phyloP scores from a whole-genome alignment of 1,140 invertebrate genomes.

The Brachionus koreanus region DNA sequence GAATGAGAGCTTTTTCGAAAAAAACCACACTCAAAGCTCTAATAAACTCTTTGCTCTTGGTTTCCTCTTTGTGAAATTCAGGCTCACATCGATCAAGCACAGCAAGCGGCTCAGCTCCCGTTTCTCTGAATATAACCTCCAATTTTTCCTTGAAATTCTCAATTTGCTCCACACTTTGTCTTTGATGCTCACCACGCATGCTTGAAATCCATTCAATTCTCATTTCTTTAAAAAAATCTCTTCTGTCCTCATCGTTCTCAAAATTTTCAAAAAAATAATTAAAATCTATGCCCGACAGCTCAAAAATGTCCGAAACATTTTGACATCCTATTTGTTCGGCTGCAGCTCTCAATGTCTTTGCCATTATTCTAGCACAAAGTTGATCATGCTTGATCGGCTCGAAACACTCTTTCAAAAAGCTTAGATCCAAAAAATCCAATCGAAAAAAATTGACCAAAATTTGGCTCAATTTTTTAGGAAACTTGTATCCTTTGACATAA shows the following conservation, averaged over 20 bases:
- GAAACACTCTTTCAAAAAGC: conserved; percentile 18
- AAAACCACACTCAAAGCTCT: background rate
- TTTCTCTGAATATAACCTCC: background rate
- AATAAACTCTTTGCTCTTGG: background rate
- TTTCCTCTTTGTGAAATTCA: conserved; percentile 15
- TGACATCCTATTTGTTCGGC: background rate
- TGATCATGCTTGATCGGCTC: conserved; percentile 29
- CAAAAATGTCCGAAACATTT: background rate
- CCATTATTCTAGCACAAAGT: conserved; percentile 15
- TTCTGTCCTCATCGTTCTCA: background rate
- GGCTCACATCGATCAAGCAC: background rate
- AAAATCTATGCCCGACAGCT: conserved; percentile 1
- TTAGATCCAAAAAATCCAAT: conserved; percentile 10
- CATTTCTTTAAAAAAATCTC: conserved; percentile 13
- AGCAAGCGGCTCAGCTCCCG: background rate
- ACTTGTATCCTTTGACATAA: background rate
- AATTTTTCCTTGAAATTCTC: background rate
- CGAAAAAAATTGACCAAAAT: conserved; percentile 32
- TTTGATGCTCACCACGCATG: background rate
- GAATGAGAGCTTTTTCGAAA: background rate
- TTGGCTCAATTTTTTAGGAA: conserved; percentile 23
- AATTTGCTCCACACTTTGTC: background rate
- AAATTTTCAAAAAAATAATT: conserved; percentile 29
- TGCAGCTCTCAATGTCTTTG: background rate
- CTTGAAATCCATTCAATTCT: background rate